Conservation (phyloP, 2,888 invertebrate genomes). For the Caenorhabditis parvicauda region DNA sequence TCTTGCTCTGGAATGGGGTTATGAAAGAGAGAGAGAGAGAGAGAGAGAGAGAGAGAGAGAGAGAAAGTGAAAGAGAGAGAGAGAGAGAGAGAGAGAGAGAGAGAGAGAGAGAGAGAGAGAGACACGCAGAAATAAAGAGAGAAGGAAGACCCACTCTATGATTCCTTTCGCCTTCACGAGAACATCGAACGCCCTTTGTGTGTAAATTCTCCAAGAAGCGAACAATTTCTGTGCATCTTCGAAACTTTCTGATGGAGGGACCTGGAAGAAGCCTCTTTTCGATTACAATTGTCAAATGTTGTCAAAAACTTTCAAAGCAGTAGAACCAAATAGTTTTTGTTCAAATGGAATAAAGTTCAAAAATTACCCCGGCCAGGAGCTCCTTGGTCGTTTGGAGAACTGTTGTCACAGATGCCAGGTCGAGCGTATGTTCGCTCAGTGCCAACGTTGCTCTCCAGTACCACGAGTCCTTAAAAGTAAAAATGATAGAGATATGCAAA, state of each 20-base stretch:
- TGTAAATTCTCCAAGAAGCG: constrained; percentile 16
- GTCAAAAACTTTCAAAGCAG: not conserved
- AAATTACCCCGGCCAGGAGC: not conserved
- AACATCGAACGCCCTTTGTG: constrained; percentile 5
- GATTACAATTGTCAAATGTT: not conserved
- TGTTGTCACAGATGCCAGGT: constrained; percentile 4
- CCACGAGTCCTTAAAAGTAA: constrained; percentile 7
- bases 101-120: too few species aligned
- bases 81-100: too few species aligned
- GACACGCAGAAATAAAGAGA: too few species aligned
- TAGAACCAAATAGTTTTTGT: not conserved
- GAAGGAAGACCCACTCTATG: too few species aligned
- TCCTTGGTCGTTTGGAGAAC: too few species aligned
- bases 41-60: too few species aligned
- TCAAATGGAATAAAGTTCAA: too few species aligned
- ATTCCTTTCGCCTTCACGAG: constrained; percentile 9
- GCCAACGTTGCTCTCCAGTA: constrained; percentile 18
- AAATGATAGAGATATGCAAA: not conserved
- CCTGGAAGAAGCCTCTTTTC: too few species aligned
- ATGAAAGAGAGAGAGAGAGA: too few species aligned
- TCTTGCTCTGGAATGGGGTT: constrained; percentile 1
- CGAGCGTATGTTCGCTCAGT: constrained; percentile 7
- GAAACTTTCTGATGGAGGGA: not conserved
- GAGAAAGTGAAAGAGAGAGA: too few species aligned
- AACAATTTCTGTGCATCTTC: constrained; percentile 7